Evolutionary conservation across 2,888 invertebrate species (phyloP), one percentile per base, ranked within the genome.

Genomic region (Chrysolina americana): DNA sequence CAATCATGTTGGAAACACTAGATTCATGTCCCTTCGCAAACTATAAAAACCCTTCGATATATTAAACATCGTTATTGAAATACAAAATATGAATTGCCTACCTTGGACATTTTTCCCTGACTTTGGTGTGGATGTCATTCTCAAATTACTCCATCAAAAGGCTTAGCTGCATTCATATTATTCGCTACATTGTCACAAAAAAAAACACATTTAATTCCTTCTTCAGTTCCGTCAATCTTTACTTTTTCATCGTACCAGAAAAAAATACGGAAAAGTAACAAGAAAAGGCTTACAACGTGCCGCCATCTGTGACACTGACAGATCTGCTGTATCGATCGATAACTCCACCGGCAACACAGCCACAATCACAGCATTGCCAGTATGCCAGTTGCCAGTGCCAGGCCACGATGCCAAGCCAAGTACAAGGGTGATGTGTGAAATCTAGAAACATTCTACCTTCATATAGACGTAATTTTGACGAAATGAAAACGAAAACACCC

Each of bases 61-160:
- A 59, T 28, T 59, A 2, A 28, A 28, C 23, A 59, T 15, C 28
- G 15, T 15, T 15, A 59, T 56, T 21, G 23, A 21, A 23, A 6
- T 28, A 59, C 28, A n/a, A 59, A 28, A n/a, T 59, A 28, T 59
- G 6, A n/a, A 59, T 5, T 23, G 28, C 59, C 59, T 85, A 89
- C 89, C 89, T 86, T 87, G 86, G 79, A 83, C 88, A 88, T 88
- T 85, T 87, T 89, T 89, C 70, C 86, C 87, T 69, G 86, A 83
- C 87, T 88, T 89, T 81, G 88, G 86, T 82, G 87, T 87, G 78
- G 88, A 86, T 83, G 89, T 88, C 89, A 89, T 89, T 83, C 83
- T 87, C 85, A 84, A 82, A 71, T 80, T 83, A 83, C 81, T 84
- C 73, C 76, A 76, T 73, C 68, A 68, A 73, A 70, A 73, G 50